Percentiles rank a stretch among this genome's conserved stretches.
phyloP scores from a whole-genome alignment of 2,888 invertebrate species.

The Dryobota labecula region DNA sequence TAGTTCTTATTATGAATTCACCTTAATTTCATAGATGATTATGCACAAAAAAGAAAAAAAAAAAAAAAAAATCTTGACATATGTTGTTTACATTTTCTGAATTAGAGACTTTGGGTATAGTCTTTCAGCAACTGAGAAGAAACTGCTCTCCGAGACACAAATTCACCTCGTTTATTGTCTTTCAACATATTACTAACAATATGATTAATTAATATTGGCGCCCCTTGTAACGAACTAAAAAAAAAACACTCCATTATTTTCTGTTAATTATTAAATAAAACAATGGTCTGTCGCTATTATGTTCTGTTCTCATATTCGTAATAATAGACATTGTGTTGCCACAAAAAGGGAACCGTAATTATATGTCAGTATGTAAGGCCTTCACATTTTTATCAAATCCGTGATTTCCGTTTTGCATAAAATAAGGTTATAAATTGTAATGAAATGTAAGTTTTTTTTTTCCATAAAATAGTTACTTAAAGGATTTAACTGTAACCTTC shows the following conservation, averaged over 20 bases:
- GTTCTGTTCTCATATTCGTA: conserved; percentile 34
- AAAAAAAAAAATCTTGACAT: too few relatives aligned
- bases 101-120: too few relatives aligned
- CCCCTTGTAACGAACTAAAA: background rate
- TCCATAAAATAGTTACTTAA: too few relatives aligned
- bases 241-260: conserved; percentile 18
- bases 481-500: background rate
- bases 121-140: too few relatives aligned
- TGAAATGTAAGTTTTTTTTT: background rate
- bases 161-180: background rate
- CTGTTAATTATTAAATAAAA: conserved; percentile 16
- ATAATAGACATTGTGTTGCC: conserved; percentile 39
- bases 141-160: background rate
- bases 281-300: conserved; percentile 35
- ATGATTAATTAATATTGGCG: background rate
- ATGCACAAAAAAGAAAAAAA: too few relatives aligned
- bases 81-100: too few relatives aligned
- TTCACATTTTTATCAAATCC: conserved; percentile 20
- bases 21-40: too few relatives aligned
- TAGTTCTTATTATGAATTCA: too few relatives aligned
- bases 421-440: background rate
- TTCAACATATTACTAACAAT: background rate
- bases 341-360: conserved; percentile 21
- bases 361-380: conserved; percentile 23
- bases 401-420: conserved; percentile 7